Evolutionary conservation across 2,888 invertebrate species (phyloP).

Genomic region (Cryptophagus acutangulus): DNA sequence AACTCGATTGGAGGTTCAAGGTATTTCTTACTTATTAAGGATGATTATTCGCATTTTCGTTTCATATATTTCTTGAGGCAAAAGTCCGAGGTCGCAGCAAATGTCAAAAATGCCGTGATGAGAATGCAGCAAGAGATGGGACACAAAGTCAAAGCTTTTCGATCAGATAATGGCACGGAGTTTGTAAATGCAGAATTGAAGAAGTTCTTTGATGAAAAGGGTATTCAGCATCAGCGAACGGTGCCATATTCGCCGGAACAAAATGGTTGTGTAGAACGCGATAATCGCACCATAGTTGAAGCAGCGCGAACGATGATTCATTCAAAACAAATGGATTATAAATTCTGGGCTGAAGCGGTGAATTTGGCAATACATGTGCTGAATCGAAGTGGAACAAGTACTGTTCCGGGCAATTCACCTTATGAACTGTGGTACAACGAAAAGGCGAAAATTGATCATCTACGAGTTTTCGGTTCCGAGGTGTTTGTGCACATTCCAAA

Average conservation of each 20-base stretch:
- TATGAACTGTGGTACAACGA: not conserved
- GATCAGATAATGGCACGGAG: slow-evolving; percentile 14
- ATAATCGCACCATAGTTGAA: slow-evolving; percentile 17
- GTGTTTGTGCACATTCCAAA: not conserved
- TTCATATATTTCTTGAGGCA: slow-evolving; percentile 19
- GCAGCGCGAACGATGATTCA: slow-evolving; percentile 18
- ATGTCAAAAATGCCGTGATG: slow-evolving; percentile 10
- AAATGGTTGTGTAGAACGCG: slow-evolving; percentile 15
- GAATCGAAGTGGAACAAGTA: not conserved
- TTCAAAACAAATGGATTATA: slow-evolving; percentile 11
- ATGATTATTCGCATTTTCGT: slow-evolving; percentile 18
- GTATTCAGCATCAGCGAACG: slow-evolving; percentile 9
- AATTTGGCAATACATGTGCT: not conserved
- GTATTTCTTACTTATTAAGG: slow-evolving; percentile 21
- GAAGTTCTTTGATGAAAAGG: slow-evolving; percentile 9
- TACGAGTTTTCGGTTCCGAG: not conserved
- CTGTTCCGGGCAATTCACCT: not conserved
- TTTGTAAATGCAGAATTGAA: slow-evolving; percentile 14
- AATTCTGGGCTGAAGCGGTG: slow-evolving; percentile 1
- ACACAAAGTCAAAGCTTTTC: slow-evolving; percentile 8
- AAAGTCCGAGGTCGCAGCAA: slow-evolving; percentile 13
- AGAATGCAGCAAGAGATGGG: slow-evolving; percentile 13
- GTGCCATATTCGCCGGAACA: slow-evolving; percentile 13
- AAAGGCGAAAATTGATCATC: not conserved
- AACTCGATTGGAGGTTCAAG: slow-evolving; percentile 16